phyloP scores from a whole-genome alignment of 2,797 vertebrate genomes.

The Geotrypetes seraphini region DNA sequence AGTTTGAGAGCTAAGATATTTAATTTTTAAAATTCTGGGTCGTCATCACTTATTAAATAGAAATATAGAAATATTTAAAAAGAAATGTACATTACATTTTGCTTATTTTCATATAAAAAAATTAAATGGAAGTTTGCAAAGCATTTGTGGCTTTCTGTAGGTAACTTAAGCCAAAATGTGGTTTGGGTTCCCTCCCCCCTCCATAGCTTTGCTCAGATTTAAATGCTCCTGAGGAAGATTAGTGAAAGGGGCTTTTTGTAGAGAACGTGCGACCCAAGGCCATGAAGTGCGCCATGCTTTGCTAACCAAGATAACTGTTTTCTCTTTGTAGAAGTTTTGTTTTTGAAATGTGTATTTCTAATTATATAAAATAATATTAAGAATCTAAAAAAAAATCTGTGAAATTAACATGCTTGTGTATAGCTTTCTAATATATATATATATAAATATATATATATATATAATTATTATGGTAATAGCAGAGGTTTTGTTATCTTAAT shows the following conservation, averaged over 20 bases:
- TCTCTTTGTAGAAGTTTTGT: constrained; percentile 96
- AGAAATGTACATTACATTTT: constrained; percentile 98
- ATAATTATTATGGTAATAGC: constrained; percentile 86
- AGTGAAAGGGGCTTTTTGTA: constrained; percentile 70
- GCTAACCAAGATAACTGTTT: constrained; percentile 89
- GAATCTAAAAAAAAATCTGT: constrained; percentile 98
- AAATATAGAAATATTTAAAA: too few relatives aligned
- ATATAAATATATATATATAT: too few relatives aligned
- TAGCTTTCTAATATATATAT: constrained; percentile 99
- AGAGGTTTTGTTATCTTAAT: constrained; percentile 82
- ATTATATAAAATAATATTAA: constrained; percentile 99
- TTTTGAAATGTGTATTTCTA: constrained; percentile 99
- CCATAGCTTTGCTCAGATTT: constrained; percentile 95
- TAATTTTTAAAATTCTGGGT: constrained; percentile 76
- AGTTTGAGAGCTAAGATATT: constrained; percentile 75
- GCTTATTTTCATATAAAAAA: constrained; percentile 99
- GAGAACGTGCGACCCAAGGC: constrained; percentile 77
- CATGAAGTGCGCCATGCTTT: constrained; percentile 95
- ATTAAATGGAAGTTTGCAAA: constrained; percentile 93
- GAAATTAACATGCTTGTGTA: constrained; percentile 99
- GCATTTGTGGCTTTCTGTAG: constrained; percentile 99
- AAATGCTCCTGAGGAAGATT: constrained; percentile 75
- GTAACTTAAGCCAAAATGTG: constrained; percentile 99
- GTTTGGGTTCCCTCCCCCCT: constrained; percentile 53
- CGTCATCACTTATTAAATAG: constrained; percentile 94